Conservation (phyloP, 2,797 vertebrate species). For the Emys orbicularis region DNA sequence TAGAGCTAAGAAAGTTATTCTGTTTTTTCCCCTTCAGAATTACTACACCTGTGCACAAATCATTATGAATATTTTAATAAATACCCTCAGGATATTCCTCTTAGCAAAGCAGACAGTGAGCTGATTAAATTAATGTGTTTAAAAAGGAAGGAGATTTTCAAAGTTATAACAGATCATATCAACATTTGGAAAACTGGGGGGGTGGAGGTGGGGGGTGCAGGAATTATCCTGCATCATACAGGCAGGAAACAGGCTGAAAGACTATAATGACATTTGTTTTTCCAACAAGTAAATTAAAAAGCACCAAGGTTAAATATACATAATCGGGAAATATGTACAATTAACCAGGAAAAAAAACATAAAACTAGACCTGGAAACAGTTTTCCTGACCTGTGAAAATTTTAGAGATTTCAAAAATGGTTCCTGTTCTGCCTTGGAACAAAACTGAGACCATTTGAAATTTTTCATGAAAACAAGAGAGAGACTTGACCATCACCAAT, state of each 20-base stretch:
- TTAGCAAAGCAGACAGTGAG: background rate
- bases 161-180: background rate
- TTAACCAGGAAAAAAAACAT: rapidly evolving
- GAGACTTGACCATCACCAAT: background rate
- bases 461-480: background rate
- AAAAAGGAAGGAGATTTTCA: background rate
- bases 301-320: background rate
- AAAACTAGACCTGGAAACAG: background rate
- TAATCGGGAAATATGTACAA: background rate
- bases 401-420: background rate
- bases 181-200: background rate
- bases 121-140: background rate
- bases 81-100: background rate
- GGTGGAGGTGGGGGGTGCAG: background rate
- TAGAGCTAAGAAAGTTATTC: background rate
- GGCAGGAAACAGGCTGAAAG: background rate
- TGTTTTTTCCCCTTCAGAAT: background rate
- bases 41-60: background rate
- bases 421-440: background rate
- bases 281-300: background rate
- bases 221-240: background rate
- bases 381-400: background rate
- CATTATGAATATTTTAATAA: constrained; percentile 33
- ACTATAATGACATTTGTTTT: background rate
- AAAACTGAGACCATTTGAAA: background rate